Conservation (phyloP, 2,888 invertebrate species). For the Rhorus exstirpatorius region DNA sequence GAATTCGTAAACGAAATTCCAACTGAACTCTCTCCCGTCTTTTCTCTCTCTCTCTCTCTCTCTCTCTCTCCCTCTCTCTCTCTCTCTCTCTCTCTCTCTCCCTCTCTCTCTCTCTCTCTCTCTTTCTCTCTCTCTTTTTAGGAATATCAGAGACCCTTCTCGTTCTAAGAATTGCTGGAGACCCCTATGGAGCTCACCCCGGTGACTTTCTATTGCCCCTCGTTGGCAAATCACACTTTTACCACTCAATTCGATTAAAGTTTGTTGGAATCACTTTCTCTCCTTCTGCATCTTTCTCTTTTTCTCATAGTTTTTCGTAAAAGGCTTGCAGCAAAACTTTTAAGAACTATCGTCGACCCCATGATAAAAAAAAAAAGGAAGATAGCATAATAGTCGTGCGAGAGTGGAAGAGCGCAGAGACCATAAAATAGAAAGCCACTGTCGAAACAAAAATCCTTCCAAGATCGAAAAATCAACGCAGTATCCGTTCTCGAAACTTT, state of each 20-base stretch:
- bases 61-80: slow-evolving; percentile 22
- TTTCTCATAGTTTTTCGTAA: slow-evolving; percentile 21
- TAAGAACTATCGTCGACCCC: slow-evolving; percentile 51
- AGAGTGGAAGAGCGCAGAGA: slow-evolving; percentile 4
- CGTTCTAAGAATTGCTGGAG: slow-evolving; percentile 47
- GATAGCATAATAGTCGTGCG: slow-evolving; percentile 33
- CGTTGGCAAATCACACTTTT: slow-evolving; percentile 71
- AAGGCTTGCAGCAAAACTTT: slow-evolving; percentile 44
- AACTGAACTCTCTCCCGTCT: slow-evolving; percentile 24
- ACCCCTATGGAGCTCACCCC: slow-evolving; percentile 33
- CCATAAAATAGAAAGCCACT: slow-evolving; percentile 1
- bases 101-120: neutral
- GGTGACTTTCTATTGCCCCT: slow-evolving; percentile 60
- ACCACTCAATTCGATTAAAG: slow-evolving; percentile 70
- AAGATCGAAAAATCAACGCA: slow-evolving; percentile 24
- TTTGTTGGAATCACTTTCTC: slow-evolving; percentile 53
- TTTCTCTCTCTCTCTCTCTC: slow-evolving; percentile 7
- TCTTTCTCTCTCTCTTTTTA: slow-evolving; percentile 32
- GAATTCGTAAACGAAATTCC: slow-evolving; percentile 61
- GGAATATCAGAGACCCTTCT: slow-evolving; percentile 5
- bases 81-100: slow-evolving; percentile 13
- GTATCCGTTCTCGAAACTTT: slow-evolving; percentile 24
- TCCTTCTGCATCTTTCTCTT: slow-evolving; percentile 11
- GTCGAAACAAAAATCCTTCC: slow-evolving; percentile 24
- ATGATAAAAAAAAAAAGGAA: slow-evolving; percentile 55